Percentiles rank a stretch among this genome's conserved stretches.
These are phyloP conservation scores for Nomada ferruginata DNA, from an alignment of 2,888 invertebrate species.

Conservation along the genomic window DNA sequence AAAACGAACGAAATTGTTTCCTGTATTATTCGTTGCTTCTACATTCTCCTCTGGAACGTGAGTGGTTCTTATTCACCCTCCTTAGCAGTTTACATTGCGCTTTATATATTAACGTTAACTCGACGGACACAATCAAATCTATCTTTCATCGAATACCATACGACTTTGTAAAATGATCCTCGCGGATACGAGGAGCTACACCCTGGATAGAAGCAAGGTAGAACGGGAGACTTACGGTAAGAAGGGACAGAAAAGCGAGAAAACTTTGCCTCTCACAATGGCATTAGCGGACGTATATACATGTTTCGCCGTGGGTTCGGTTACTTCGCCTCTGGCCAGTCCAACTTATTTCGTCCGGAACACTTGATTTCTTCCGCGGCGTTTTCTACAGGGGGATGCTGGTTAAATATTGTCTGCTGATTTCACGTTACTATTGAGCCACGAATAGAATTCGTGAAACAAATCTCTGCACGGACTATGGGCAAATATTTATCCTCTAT, in stretches of 20 bases:
- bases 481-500: neutral
- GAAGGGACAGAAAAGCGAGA: constrained; percentile 19
- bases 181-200: neutral
- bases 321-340: constrained; percentile 22
- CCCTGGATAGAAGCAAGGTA: neutral
- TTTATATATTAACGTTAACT: neutral
- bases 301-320: constrained; percentile 48
- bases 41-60: neutral
- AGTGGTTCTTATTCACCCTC: constrained; percentile 1
- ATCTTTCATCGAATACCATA: constrained; percentile 19
- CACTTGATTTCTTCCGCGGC: constrained; percentile 34
- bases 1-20: constrained; percentile 23
- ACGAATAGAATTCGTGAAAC: constrained; percentile 5
- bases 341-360: constrained; percentile 51
- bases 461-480: neutral
- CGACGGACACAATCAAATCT: neutral
- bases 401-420: constrained; percentile 46
- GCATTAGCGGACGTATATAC: constrained; percentile 52
- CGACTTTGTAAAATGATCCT: constrained; percentile 25
- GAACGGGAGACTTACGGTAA: constrained; percentile 9
- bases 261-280: constrained; percentile 66
- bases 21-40: neutral
- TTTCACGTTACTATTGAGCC: constrained; percentile 35
- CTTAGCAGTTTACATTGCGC: neutral
- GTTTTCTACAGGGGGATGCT: constrained; percentile 10